Conservation (phyloP, 2,888 invertebrate genomes). For the Entomobrya multifasciata region DNA sequence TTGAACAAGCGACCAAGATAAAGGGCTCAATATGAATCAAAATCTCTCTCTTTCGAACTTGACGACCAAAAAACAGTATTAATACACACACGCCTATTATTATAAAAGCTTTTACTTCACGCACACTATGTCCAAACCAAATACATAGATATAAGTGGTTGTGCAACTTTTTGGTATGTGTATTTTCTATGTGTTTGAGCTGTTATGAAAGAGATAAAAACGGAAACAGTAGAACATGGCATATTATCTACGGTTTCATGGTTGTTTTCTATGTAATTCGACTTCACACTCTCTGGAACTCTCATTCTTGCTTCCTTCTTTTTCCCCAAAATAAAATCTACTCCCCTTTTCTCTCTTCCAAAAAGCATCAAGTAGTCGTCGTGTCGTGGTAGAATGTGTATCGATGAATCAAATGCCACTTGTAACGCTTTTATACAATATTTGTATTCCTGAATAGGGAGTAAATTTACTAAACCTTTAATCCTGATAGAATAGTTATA, state of each 20-base stretch:
- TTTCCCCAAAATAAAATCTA: too few species aligned
- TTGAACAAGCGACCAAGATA: conserved; percentile 54
- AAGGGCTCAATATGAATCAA: conserved; percentile 51
- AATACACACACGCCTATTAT: neutral
- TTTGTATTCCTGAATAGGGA: neutral
- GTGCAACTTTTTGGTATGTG: neutral
- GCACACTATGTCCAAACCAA: neutral
- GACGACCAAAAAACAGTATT: neutral
- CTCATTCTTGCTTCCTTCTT: neutral
- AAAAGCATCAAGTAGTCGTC: conserved; percentile 51
- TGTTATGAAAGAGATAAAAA: conserved; percentile 11
- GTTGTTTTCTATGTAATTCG: conserved; percentile 9
- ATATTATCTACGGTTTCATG: neutral
- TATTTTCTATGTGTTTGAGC: neutral
- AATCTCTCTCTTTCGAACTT: conserved; percentile 15
- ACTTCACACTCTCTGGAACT: conserved; percentile 14
- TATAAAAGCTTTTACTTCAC: neutral
- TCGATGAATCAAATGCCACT: conserved; percentile 61
- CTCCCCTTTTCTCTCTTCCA: neutral
- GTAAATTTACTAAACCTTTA: conserved; percentile 15
- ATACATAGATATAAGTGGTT: neutral
- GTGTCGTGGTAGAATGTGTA: neutral
- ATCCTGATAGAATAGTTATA: neutral
- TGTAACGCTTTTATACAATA: conserved; percentile 47
- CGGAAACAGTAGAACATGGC: neutral